These are phyloP conservation scores for Diarsia dahlii DNA, from an alignment of 2,888 invertebrate genomes.

Conservation along the genomic window DNA sequence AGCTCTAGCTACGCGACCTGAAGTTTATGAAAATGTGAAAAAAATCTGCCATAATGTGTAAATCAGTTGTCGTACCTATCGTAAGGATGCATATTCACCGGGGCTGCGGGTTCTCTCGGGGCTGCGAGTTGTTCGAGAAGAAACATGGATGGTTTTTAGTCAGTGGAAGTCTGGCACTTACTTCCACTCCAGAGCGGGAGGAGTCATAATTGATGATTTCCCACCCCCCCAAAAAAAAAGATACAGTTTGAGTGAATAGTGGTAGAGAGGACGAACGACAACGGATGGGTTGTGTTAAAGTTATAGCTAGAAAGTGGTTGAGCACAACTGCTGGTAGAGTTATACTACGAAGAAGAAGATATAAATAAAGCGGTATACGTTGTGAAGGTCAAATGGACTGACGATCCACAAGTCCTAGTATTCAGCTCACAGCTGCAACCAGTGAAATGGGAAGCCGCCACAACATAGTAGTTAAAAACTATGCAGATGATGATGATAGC, in stretches of 20 bases:
- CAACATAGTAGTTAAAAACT: not conserved
- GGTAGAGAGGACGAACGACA: not conserved
- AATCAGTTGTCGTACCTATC: too few relatives aligned
- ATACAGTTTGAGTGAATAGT: not conserved
- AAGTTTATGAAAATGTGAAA: not conserved
- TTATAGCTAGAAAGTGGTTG: not conserved
- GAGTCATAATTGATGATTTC: too few relatives aligned
- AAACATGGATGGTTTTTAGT: too few relatives aligned
- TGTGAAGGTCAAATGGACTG: not conserved
- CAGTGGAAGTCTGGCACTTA: too few relatives aligned
- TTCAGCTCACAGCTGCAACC: not conserved
- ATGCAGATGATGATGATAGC: slow-evolving; percentile 5
- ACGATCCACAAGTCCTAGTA: not conserved
- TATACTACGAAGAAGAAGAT: not conserved
- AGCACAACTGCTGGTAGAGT: not conserved
- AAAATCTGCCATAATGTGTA: not conserved
- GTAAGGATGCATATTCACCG: too few relatives aligned
- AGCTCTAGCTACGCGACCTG: not conserved
- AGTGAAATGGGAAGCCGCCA: not conserved
- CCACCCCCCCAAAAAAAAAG: too few relatives aligned
- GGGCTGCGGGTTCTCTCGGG: too few relatives aligned
- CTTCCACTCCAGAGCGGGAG: too few relatives aligned
- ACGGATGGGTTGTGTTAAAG: not conserved
- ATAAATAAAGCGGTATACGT: not conserved
- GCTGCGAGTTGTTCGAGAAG: too few relatives aligned